Percentiles rank a stretch among this genome's conserved stretches.
Evolutionary conservation across 2,113 vertebrate genomes (phyloP).

Genomic region (Cisticola juncidis): DNA sequence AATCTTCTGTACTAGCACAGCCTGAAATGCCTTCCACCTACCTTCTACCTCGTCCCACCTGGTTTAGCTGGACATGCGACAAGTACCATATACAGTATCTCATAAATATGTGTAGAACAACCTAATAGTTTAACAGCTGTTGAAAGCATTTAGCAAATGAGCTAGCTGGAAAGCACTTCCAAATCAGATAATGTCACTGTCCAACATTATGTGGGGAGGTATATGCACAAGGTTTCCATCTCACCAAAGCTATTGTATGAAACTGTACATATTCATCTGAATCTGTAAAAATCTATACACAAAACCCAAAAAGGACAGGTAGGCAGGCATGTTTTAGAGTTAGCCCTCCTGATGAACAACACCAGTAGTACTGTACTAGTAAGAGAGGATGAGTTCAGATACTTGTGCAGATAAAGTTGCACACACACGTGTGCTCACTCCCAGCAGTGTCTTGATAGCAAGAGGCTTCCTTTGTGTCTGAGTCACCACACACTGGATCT

Average conservation of each 20-base stretch:
- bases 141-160: conserved; percentile 49
- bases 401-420: neutral
- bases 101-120: conserved; percentile 1
- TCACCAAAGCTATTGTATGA: neutral
- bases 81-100: neutral
- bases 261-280: neutral
- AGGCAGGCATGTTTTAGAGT: neutral
- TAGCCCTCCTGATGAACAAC: neutral
- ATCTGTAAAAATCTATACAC: neutral
- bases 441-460: neutral
- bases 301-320: neutral
- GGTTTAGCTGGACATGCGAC: neutral
- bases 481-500: neutral
- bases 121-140: conserved; percentile 34
- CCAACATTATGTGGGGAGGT: neutral
- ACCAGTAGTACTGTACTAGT: neutral
- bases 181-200: conserved; percentile 19
- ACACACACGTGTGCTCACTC: rapidly evolving
- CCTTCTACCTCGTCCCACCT: neutral
- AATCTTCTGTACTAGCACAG: neutral
- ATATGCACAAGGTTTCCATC: neutral
- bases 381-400: neutral
- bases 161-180: neutral
- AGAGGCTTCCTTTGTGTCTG: neutral
- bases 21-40: neutral